These are phyloP conservation scores for Varecia variegata DNA, from an alignment of 2,797 vertebrate species.

Conservation along the genomic window DNA sequence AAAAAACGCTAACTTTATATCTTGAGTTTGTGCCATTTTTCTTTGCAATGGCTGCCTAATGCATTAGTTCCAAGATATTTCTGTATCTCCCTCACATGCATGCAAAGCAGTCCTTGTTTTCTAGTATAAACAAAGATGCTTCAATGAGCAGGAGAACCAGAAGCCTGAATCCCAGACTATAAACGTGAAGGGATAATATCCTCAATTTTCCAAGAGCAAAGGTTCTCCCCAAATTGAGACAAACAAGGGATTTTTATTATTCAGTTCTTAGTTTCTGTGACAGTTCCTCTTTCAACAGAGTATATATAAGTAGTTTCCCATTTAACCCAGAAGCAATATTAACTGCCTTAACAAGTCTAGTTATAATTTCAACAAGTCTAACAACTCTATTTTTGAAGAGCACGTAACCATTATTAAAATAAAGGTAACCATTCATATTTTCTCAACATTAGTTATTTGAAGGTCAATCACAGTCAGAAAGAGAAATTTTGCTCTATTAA, in stretches of 20 bases:
- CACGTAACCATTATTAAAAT: slow-evolving; percentile 19
- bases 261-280: background rate
- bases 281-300: background rate
- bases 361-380: slow-evolving; percentile 24
- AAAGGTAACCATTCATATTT: background rate
- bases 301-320: background rate
- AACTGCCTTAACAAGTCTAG: background rate
- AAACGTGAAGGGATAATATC: background rate
- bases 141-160: background rate
- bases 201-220: slow-evolving; percentile 23
- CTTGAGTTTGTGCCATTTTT: background rate
- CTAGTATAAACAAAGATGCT: background rate
- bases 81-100: background rate
- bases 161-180: background rate
- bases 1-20: background rate
- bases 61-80: background rate
- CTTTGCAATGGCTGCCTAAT: background rate
- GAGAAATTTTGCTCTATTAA: background rate
- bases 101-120: background rate
- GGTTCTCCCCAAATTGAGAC: background rate
- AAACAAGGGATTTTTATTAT: background rate
- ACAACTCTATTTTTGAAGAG: slow-evolving; percentile 13
- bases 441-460: background rate
- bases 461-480: background rate
- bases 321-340: background rate